Conservation (phyloP, 1,140 invertebrate genomes). For the Pseudomyrmex concolor region DNA sequence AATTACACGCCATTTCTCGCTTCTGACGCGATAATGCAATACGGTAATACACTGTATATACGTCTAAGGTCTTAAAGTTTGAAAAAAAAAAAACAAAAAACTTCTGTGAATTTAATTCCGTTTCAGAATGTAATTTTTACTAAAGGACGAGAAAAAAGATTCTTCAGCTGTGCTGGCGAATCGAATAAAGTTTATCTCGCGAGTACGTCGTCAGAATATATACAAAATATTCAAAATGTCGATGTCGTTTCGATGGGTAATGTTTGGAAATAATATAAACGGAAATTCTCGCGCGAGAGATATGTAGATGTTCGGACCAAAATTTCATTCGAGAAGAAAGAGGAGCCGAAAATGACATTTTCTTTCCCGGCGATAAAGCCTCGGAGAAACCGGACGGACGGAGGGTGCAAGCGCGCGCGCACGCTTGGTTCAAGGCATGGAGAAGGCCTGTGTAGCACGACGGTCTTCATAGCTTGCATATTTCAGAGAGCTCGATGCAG, state of each 20-base stretch:
- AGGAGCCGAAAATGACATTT: conserved; percentile 11
- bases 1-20: conserved; percentile 48
- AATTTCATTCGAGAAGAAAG: conserved; percentile 10
- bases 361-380: conserved; percentile 17
- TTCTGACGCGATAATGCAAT: conserved; percentile 26
- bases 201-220: no score
- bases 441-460: conserved; percentile 19
- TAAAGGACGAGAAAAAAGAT: not conserved
- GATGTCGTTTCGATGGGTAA: not conserved
- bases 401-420: not conserved
- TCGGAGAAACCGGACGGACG: not conserved
- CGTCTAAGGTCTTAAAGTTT: no score
- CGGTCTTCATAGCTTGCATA: conserved; percentile 56
- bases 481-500: conserved; percentile 59
- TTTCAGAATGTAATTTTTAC: no score
- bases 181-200: not conserved
- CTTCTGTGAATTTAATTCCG: no score
- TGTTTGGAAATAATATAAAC: conserved; percentile 21
- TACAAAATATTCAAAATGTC: not conserved
- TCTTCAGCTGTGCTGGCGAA: not conserved
- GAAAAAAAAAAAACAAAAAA: no score
- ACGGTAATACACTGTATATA: not conserved
- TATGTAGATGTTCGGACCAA: conserved; percentile 3
- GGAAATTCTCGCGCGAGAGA: conserved; percentile 9
- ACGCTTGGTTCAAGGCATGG: conserved; percentile 60